A percentile compares a stretch with the other conserved stretches of the same genome.
Conservation (phyloP, 1,140 invertebrate genomes). For the Homarus americanus region DNA sequence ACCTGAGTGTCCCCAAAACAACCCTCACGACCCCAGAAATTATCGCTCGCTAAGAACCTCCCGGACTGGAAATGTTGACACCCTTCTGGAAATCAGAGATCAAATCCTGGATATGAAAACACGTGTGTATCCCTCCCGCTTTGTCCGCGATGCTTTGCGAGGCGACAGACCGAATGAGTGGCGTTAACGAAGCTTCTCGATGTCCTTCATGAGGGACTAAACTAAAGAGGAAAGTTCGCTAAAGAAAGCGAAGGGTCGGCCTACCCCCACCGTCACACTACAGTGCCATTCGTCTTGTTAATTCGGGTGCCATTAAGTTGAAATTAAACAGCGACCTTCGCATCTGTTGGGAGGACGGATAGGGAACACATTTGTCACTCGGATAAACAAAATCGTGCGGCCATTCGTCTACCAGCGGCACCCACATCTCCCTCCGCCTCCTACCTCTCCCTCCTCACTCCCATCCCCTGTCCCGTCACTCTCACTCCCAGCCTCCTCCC, state of each 20-base stretch:
- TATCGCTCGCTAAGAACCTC: constrained; percentile 9
- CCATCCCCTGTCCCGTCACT: neutral
- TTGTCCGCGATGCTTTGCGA: neutral
- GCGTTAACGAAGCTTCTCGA: neutral
- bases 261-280: constrained; percentile 53
- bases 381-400: constrained; percentile 73
- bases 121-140: neutral
- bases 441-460: neutral
- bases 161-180: neutral
- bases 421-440: constrained; percentile 11
- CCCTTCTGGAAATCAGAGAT: neutral
- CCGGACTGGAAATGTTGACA: neutral
- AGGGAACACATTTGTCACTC: constrained; percentile 69
- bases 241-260: constrained; percentile 41
- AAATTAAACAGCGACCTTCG: constrained; percentile 74
- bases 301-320: constrained; percentile 74
- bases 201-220: neutral
- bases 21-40: neutral
- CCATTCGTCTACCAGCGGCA: constrained; percentile 64
- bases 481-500: neutral
- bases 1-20: constrained; percentile 23
- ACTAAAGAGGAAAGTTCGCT: constrained; percentile 27
- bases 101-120: neutral
- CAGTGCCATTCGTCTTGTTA: constrained; percentile 74
- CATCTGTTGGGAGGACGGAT: constrained; percentile 73